These are phyloP conservation scores for Acanthiza pusilla DNA, from an alignment of 2,797 vertebrate species.

Conservation along the genomic window DNA sequence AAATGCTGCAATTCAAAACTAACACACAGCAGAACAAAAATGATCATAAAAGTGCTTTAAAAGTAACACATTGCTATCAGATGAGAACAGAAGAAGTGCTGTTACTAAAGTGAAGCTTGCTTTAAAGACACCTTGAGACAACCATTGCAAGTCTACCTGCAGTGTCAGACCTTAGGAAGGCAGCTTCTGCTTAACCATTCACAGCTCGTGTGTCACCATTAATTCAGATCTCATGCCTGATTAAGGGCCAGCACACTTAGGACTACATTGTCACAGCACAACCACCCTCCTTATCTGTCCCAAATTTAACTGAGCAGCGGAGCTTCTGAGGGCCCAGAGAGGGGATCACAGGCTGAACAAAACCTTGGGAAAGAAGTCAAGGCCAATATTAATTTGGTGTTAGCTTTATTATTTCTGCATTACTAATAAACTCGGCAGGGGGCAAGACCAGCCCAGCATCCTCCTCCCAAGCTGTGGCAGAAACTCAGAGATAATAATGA, in stretches of 20 bases:
- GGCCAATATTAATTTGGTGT: background rate
- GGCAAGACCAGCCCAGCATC: background rate
- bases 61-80: background rate
- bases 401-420: slow-evolving; percentile 3
- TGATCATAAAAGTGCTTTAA: background rate
- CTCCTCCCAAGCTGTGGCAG: background rate
- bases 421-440: background rate
- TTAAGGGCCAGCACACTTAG: background rate
- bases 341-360: background rate
- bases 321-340: background rate
- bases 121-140: background rate
- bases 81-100: background rate
- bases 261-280: background rate
- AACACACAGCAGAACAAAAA: background rate
- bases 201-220: background rate
- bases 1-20: background rate
- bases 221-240: slow-evolving; percentile 7
- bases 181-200: slow-evolving; percentile 17
- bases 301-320: background rate
- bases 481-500: background rate
- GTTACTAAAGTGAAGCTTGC: background rate
- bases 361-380: background rate
- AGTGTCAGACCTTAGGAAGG: background rate
- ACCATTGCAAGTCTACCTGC: background rate
- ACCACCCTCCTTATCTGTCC: background rate